Evolutionary conservation across 2,113 vertebrate species (phyloP).

Genomic region (human (Homo sapiens)): DNA sequence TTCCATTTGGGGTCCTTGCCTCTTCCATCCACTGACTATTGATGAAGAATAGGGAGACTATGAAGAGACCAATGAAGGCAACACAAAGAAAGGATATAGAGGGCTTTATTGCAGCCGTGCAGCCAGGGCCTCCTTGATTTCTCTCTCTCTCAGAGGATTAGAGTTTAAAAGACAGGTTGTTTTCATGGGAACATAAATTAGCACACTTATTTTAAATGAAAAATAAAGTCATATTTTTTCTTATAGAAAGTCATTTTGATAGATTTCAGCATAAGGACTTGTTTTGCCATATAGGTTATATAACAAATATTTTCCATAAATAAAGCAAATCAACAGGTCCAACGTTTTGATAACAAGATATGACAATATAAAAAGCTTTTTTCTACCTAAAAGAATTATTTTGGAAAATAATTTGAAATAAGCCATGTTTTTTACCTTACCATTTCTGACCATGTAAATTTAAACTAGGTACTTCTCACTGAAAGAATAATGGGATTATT

Average conservation of each 20-base stretch:
- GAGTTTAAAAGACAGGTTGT: background rate
- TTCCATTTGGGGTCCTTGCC: background rate
- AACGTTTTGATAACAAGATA: background rate
- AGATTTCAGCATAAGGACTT: background rate
- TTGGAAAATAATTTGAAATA: background rate
- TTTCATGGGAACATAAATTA: background rate
- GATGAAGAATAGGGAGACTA: background rate
- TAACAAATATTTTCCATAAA: background rate
- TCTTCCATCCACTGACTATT: background rate
- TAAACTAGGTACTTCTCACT: background rate
- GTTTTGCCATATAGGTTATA: background rate
- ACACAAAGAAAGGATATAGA: background rate
- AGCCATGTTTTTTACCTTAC: background rate
- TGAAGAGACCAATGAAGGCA: background rate
- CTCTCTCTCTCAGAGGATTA: background rate
- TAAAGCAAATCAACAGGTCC: background rate
- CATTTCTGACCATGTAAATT: background rate
- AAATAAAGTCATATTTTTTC: slow-evolving; percentile 5
- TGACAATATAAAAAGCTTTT: background rate
- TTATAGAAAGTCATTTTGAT: background rate
- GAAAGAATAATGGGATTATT: background rate
- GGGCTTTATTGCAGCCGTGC: background rate
- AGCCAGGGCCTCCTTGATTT: background rate
- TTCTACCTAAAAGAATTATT: background rate
- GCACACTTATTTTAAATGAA: slow-evolving; percentile 1